Conservation (phyloP, 2,113 vertebrate species). For the Pteronura brasiliensis region DNA sequence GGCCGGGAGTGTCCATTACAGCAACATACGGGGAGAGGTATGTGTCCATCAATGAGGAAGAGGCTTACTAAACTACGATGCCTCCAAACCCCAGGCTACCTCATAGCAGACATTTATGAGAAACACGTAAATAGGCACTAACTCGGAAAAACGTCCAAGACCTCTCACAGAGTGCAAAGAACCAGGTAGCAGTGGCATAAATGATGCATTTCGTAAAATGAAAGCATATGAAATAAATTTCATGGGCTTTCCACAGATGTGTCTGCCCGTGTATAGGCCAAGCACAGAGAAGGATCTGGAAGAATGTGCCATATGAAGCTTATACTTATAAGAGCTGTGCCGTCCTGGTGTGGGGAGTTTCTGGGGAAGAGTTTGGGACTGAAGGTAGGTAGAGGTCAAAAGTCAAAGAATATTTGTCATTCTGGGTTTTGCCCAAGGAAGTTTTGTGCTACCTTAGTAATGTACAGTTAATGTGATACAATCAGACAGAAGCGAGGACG, state of each 20-base stretch:
- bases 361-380: neutral
- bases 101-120: neutral
- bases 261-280: neutral
- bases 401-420: neutral
- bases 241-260: neutral
- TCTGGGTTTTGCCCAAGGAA: neutral
- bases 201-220: neutral
- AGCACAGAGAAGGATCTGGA: neutral
- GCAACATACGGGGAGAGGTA: neutral
- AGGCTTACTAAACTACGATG: neutral
- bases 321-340: neutral
- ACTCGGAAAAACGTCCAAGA: neutral
- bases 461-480: neutral
- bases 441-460: neutral
- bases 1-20: no score
- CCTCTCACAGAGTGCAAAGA: neutral
- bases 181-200: neutral
- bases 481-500: neutral
- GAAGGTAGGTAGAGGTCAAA: neutral
- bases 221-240: neutral
- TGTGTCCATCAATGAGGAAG: neutral
- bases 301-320: neutral
- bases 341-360: neutral
- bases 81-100: neutral
- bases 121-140: neutral